Evolutionary conservation across 1,140 invertebrate species (phyloP).

Genomic region (Samia ricini): DNA sequence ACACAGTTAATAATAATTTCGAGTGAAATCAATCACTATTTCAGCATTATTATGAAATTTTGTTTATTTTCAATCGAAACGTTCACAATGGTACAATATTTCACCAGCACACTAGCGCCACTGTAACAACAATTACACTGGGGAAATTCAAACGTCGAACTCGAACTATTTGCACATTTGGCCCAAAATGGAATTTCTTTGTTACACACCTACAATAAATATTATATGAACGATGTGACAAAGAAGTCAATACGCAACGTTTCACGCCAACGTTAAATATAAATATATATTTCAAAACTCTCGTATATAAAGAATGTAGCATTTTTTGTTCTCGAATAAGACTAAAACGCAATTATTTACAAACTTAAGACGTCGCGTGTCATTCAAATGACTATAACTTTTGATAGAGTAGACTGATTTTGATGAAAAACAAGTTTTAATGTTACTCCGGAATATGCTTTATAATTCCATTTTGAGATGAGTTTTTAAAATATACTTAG

Average conservation of each 20-base stretch:
- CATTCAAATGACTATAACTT: no score
- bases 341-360: no score
- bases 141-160: slow-evolving; percentile 72
- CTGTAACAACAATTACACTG: slow-evolving; percentile 70
- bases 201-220: slow-evolving; percentile 63
- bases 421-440: no score
- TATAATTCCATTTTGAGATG: no score
- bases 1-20: no score
- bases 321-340: no score
- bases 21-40: no score
- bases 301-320: not conserved
- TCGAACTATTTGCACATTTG: slow-evolving; percentile 68
- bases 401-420: no score
- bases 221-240: slow-evolving; percentile 64
- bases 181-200: slow-evolving; percentile 69
- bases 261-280: slow-evolving; percentile 48
- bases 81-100: slow-evolving; percentile 49
- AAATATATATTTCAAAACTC: slow-evolving; percentile 15
- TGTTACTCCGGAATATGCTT: no score
- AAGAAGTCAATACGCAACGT: slow-evolving; percentile 49
- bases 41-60: not conserved
- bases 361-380: no score
- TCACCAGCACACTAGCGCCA: slow-evolving; percentile 53
- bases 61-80: slow-evolving; percentile 9
- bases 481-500: no score